Evolutionary conservation across 2,113 vertebrate genomes (phyloP).

Genomic region (Urocolius indicus): DNA sequence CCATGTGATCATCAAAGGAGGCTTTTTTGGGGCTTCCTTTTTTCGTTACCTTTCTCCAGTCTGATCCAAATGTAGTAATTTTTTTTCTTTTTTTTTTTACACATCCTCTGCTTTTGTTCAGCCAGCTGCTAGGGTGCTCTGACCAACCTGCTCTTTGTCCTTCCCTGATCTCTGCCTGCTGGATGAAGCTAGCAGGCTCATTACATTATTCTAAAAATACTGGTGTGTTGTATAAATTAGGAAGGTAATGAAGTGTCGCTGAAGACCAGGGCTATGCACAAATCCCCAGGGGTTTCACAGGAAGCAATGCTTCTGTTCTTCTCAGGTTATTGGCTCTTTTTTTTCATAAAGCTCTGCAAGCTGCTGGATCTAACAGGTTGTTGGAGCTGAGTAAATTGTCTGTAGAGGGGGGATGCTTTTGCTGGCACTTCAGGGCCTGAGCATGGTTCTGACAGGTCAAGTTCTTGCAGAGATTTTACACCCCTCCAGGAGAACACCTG

Average conservation of each 20-base stretch:
- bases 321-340: background rate
- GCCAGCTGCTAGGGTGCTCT: background rate
- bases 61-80: background rate
- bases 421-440: background rate
- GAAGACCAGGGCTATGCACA: background rate
- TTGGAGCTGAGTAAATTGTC: background rate
- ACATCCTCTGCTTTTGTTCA: background rate
- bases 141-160: constrained; percentile 19
- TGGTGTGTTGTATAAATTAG: constrained; percentile 4
- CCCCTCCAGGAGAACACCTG: background rate
- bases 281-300: background rate
- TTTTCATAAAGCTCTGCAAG: background rate
- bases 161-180: background rate
- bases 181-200: background rate
- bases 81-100: background rate
- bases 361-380: background rate
- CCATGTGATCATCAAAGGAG: background rate
- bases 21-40: background rate
- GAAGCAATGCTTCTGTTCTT: background rate
- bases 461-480: background rate
- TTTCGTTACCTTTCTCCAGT: background rate
- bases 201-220: background rate
- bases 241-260: background rate
- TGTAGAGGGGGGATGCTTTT: background rate
- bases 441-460: background rate